phyloP scores from a whole-genome alignment of 1,140 invertebrate genomes.

The Apocrypta bakeri region DNA sequence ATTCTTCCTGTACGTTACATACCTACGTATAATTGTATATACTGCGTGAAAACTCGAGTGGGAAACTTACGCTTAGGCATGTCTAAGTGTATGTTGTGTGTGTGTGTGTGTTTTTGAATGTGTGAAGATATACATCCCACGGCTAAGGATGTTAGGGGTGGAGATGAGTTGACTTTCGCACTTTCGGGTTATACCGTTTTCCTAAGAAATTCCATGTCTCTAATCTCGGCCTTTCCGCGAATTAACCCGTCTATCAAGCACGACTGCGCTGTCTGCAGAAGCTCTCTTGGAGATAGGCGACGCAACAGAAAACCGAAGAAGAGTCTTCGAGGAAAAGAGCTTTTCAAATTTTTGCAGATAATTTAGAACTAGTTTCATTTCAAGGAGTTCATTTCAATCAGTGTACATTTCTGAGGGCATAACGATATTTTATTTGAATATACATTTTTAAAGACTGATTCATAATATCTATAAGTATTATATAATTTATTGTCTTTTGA shows the following conservation, averaged over 20 bases:
- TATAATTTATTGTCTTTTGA: no score
- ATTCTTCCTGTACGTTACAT: background rate
- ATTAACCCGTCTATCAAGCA: slow-evolving; percentile 11
- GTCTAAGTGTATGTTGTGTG: background rate
- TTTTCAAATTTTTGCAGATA: no score
- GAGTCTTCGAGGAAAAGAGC: no score
- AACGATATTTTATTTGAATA: no score
- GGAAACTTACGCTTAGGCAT: background rate
- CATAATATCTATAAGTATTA: no score
- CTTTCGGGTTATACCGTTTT: background rate
- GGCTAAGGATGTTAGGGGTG: background rate
- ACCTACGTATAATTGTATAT: no score
- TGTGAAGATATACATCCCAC: no score
- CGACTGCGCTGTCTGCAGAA: no score
- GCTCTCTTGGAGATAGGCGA: background rate
- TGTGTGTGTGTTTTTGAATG: background rate
- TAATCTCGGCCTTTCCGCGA: slow-evolving; percentile 20
- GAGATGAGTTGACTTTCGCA: background rate
- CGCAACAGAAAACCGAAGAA: background rate
- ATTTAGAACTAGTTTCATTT: no score
- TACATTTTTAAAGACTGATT: no score
- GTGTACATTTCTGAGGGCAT: no score
- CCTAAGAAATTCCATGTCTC: background rate
- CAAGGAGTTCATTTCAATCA: no score
- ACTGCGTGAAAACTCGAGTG: background rate